A percentile compares a stretch with the other conserved stretches of the same genome.
Evolutionary conservation across 2,113 vertebrate genomes (phyloP).

Genomic region (Hemibagrus wyckioides): DNA sequence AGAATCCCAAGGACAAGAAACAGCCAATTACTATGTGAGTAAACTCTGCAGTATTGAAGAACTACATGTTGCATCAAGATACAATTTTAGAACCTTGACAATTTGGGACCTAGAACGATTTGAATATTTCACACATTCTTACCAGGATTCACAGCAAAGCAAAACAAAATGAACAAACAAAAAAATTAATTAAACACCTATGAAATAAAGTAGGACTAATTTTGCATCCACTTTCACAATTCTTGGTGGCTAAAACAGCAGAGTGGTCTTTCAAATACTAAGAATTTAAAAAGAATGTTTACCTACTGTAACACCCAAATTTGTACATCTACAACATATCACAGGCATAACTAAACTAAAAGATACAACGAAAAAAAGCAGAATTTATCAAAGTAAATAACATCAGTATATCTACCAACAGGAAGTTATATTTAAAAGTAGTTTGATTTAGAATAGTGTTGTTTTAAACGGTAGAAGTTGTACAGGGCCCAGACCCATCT

Average conservation of each 20-base stretch:
- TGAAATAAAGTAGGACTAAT: not conserved
- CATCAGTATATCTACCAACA: constrained; percentile 40
- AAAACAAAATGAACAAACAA: not conserved
- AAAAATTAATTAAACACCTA: not conserved
- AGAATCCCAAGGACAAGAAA: not conserved
- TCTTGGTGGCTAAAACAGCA: not conserved
- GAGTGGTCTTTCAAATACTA: not conserved
- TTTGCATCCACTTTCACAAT: not conserved
- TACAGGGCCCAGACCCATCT: constrained; percentile 30
- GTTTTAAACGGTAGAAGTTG: constrained; percentile 39
- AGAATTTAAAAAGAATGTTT: not conserved
- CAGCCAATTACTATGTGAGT: not conserved
- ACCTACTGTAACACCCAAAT: not conserved
- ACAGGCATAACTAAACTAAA: not conserved
- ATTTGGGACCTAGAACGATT: not conserved
- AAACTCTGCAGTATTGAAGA: not conserved
- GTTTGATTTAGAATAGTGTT: constrained; percentile 22
- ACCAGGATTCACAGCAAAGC: not conserved
- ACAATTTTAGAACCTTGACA: not conserved
- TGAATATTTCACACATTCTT: not conserved
- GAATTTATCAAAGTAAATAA: not conserved
- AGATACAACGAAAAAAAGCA: constrained; percentile 15
- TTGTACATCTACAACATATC: not conserved
- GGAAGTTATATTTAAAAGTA: constrained; percentile 9
- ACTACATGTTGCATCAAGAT: not conserved